Evolutionary conservation across 1,140 invertebrate genomes (phyloP), one percentile per base, ranked within the genome.

Genomic region (Drosophila arawakana): DNA sequence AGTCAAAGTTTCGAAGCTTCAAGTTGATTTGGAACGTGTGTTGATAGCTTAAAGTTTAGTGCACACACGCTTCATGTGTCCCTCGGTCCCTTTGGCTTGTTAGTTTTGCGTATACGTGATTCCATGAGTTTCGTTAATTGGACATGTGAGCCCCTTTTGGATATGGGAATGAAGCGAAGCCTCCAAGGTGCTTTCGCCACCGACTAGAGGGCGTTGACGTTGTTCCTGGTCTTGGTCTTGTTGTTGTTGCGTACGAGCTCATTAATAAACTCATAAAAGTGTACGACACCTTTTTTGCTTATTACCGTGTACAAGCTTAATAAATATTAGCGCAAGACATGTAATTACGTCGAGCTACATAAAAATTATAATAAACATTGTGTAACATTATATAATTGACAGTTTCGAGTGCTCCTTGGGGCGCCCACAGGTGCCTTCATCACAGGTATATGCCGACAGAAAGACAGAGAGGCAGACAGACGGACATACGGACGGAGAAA

Each of bases 341-440:
- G 78, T 80, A 80, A 80, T 80, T 80, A 80, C 78, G 69, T 55
- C 7, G 52, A 50, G 74, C 75, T 66, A 75, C 76, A 81, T 78
- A 81, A 81, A 81, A 78, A 81, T 81, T 78, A 81, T 81, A 81
- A 81, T 81, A 81, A 81, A 79, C 76, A 81, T 81, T 78, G 76
- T 78, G 66, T 78, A 78, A 76, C 78, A 81, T 81, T 81, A 76
- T 73, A 81, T 81, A 81, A 81, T 81, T 81, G 78, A 81, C 78
- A 81, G 78, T 79, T 79, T 78, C 72, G 76, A 78, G 78, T 78
- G 68, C 58, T 41, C 37, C 52, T 69, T 43, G 46, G 30, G 34
- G 34, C 55, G 55, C 59, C 49, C 73, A 68, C 69, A 73, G 58
- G 68, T 76, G 74, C 54, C 54, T 11, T 18, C 54, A 41, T 4